These are phyloP conservation scores for Euglossa dilemma DNA, from an alignment of 1,140 invertebrate genomes.

Conservation along the genomic window DNA sequence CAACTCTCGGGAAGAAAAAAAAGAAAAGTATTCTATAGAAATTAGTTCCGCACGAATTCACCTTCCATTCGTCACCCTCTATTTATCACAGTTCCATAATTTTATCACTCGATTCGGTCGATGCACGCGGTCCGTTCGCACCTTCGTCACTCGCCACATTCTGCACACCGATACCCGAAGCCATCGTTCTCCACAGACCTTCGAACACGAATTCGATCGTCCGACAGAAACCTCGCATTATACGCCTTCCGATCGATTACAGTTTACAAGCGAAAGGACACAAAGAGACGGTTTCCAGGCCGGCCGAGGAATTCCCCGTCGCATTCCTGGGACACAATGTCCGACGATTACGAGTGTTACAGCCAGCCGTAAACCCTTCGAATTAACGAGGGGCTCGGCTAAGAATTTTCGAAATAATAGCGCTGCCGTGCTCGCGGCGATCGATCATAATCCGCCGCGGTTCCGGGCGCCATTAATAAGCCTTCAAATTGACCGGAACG, in stretches of 20 bases:
- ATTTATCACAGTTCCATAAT: no score
- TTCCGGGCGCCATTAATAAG: slow-evolving; percentile 59
- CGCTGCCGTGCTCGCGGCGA: slow-evolving; percentile 29
- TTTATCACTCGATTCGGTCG: neutral
- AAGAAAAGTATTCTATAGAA: no score
- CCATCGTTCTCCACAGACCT: neutral
- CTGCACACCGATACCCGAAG: neutral
- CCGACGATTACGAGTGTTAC: slow-evolving; percentile 38
- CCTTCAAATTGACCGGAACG: slow-evolving; percentile 36
- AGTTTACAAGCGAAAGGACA: slow-evolving; percentile 23
- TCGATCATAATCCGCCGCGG: slow-evolving; percentile 54
- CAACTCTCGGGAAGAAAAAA: no score
- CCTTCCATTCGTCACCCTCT: neutral
- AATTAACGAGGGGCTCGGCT: slow-evolving; percentile 40
- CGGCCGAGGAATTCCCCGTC: slow-evolving; percentile 1
- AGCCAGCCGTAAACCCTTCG: slow-evolving; percentile 34
- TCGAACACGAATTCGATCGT: neutral
- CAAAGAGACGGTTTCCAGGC: slow-evolving; percentile 25
- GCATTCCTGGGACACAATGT: slow-evolving; percentile 41
- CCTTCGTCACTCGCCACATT: neutral
- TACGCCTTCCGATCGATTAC: slow-evolving; percentile 14
- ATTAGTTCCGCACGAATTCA: no score
- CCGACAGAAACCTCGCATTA: neutral
- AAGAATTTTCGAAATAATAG: slow-evolving; percentile 54
- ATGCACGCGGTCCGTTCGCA: neutral